Base-by-base conservation (phyloP, 2,113 vertebrate species). In the Tylochromis polylepis region DNA sequence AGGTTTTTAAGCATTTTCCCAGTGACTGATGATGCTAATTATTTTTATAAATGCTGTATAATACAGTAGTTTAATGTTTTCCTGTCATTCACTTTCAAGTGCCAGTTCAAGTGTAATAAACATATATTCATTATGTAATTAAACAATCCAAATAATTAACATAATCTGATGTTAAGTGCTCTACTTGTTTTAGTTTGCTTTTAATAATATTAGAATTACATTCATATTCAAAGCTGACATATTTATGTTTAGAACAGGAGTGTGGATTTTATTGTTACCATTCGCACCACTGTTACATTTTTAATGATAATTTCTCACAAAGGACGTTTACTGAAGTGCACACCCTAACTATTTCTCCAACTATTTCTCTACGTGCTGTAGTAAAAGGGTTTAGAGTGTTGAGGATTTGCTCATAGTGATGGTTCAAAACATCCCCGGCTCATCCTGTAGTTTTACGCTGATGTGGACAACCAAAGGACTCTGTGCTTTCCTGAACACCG, bases 311-410 rank as follows among this genome's bases (percentile, higher is more conserved):
- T 86, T 84, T 83, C 65, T 88, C 70, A 84, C 80, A 82, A 75
- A 88, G 81, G 72, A 75, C 80, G 8, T 92, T 82, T 84, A 81
- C 60, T 84, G 65, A 85, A 49, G 51, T 81, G 56, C 34, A 24
- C 79, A 86, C 83, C 62, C 81, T 16, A 46, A 67, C 86, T 58
- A 38, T 87, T 88, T 84, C 81, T 81, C 46, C 79, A n/a, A n/a
- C n/a, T n/a, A n/a, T n/a, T n/a, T n/a, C n/a, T n/a, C n/a, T n/a
- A 72, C 53, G 18, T 16, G 60, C 56, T n/a, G 49, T 75, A 90
- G 86, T 95, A 91, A 92, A 93, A 81, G 79, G 82, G 57, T 91
- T 95, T 92, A 92, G 88, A 91, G 80, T 88, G 81, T 88, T 92
- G 80, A 88, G 86, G 67, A 83, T 93, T 93, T 88, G 83, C 86